Evolutionary conservation across 2,113 vertebrate genomes (phyloP).

Genomic region (Anthoscopus minutus): DNA sequence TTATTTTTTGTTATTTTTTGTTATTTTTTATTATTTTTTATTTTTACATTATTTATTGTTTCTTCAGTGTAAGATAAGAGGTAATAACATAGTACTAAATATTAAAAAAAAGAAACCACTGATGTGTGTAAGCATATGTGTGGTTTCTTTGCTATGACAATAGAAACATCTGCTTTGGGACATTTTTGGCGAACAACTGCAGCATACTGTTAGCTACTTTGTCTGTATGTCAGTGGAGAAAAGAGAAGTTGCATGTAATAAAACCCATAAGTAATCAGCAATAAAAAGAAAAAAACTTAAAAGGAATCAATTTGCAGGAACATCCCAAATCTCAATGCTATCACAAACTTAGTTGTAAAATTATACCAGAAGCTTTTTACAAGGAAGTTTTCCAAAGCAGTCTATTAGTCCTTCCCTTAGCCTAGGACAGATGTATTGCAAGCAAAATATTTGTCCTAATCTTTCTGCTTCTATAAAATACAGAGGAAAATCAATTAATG

Average conservation of each 20-base stretch:
- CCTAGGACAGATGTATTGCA: not conserved
- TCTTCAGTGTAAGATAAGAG: not conserved
- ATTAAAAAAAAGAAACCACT: not conserved
- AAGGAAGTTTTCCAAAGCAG: not conserved
- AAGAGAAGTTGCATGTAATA: not conserved
- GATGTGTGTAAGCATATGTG: not conserved
- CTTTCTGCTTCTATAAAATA: not conserved
- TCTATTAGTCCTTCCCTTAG: not conserved
- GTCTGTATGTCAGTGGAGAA: not conserved
- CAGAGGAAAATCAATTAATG: not conserved
- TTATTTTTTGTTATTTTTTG: not conserved
- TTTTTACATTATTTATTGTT: not conserved
- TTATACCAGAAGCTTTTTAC: not conserved
- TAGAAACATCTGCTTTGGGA: slow-evolving; percentile 32
- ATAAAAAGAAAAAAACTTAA: not conserved
- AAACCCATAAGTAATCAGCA: slow-evolving; percentile 24
- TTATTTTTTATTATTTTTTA: not conserved
- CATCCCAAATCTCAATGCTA: not conserved
- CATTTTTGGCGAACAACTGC: not conserved
- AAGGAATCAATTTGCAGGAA: not conserved
- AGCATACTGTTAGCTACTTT: not conserved
- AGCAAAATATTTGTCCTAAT: not conserved
- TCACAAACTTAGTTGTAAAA: slow-evolving; percentile 17
- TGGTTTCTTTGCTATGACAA: not conserved
- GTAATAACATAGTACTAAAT: not conserved